A percentile compares a stretch with the other conserved stretches of the same genome.
Evolutionary conservation across 1,140 invertebrate genomes (phyloP).

Genomic region (Polyergus mexicanus): DNA sequence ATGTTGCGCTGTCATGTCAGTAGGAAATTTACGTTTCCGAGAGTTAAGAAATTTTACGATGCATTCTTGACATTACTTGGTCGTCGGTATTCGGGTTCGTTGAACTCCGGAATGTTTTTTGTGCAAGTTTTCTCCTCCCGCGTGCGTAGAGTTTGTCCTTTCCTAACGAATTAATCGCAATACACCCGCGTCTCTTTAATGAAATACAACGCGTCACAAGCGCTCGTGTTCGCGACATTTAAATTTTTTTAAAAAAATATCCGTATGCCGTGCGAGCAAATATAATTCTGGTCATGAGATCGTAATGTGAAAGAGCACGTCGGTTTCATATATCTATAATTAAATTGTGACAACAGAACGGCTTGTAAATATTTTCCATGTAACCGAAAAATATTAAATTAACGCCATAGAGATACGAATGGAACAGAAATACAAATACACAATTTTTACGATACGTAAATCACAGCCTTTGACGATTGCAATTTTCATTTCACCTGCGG

Average conservation of each 20-base stretch:
- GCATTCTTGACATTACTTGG: slow-evolving; percentile 57
- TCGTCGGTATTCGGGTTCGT: slow-evolving; percentile 60
- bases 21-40: slow-evolving; percentile 37
- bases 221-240: neutral
- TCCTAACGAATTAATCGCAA: slow-evolving; percentile 47
- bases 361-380: neutral
- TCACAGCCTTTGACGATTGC: neutral
- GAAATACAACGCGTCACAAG: slow-evolving; percentile 13
- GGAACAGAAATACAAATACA: neutral
- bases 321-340: slow-evolving; percentile 26
- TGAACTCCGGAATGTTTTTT: slow-evolving; percentile 59
- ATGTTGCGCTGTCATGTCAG: neutral
- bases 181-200: slow-evolving; percentile 39
- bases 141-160: slow-evolving; percentile 9
- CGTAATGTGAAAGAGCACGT: neutral
- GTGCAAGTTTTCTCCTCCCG: slow-evolving; percentile 30
- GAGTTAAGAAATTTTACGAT: slow-evolving; percentile 52
- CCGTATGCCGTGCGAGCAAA: neutral
- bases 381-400: slow-evolving; percentile 17
- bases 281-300: slow-evolving; percentile 5
- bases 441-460: neutral
- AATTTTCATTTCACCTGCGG: neutral
- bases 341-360: neutral
- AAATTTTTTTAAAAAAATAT: slow-evolving; percentile 4
- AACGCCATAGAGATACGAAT: neutral